A percentile compares a stretch with the other conserved stretches of the same genome.
Conservation (phyloP, 1,140 invertebrate genomes). For the Tetraneura akinire region DNA sequence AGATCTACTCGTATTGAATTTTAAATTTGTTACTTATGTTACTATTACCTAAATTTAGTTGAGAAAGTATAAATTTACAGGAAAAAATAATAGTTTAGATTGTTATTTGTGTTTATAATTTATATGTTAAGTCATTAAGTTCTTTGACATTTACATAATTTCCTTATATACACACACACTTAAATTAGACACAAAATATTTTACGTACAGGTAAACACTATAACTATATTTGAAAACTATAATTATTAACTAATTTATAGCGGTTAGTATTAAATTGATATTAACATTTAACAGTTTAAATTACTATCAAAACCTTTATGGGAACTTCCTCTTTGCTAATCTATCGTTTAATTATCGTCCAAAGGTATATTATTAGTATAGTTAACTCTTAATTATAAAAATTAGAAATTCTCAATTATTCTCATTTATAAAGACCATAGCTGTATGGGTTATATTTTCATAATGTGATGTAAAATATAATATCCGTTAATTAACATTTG, state of each 20-base stretch:
- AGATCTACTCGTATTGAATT: background rate
- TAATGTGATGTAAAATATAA: background rate
- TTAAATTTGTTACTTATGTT: background rate
- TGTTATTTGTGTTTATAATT: no score
- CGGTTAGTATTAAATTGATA: background rate
- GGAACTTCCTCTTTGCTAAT: background rate
- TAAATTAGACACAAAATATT: background rate
- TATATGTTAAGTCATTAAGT: no score
- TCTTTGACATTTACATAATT: no score
- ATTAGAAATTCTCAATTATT: constrained; percentile 7
- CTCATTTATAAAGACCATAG: background rate
- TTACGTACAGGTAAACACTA: background rate
- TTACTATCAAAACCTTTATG: background rate
- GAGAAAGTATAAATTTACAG: background rate
- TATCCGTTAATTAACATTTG: background rate
- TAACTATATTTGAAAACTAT: background rate
- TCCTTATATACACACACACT: no score
- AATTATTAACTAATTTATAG: background rate
- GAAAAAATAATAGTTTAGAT: no score
- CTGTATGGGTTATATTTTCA: background rate
- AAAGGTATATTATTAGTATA: background rate
- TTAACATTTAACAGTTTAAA: background rate
- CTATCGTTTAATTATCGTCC: background rate
- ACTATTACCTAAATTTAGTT: background rate
- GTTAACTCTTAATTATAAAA: background rate